Evolutionary conservation across 2,797 vertebrate genomes (phyloP), one percentile per base, ranked within the genome.

Genomic region (Crossoptilon crossoptilon): DNA sequence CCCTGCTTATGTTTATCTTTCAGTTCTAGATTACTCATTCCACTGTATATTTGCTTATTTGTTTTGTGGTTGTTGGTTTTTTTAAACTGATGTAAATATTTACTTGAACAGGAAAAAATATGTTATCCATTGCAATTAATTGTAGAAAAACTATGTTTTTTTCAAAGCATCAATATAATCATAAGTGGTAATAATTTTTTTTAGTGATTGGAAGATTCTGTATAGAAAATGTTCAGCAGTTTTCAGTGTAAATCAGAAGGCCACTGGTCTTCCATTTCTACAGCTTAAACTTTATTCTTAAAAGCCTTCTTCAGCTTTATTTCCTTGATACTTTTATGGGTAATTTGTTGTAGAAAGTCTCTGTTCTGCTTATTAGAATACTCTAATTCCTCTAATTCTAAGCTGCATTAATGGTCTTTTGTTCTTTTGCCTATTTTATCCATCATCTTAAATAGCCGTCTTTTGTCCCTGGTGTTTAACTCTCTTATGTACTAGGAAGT

Each of bases 1-100:
- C 87, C 48, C 60, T 81, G 66, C 86, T 92, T 90, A 56, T 53
- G 59, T 23, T 37, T 37, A 19, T 92, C 91, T 95, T 93, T 83
- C 72, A 95, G 72, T 49, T 94, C 83, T 72, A 88, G 46, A 33
- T 90, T 94, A 95, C 64, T 93, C 46, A n/a, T 68, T 94, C 44
- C 7, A 43, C 39, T 31, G 12, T 31, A 33, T 59, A 23, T 15
- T 9, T 59, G 21, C 22, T 59, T 10, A 33, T 35, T 43, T 29
- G 17, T 29, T 41, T 63, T 21, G 39, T 63, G 31, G 7, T 41
- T 39, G 17, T 41, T 26, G 59, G 8, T 62, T 29, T 37, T 26
- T 37, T 37, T 37, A 17, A 27, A 29, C 27, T 63, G 18, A 43
- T 43, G 39, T 43, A 91, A 86, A 48, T 90, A 81, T 81, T 78